Conservation (phyloP, 30 jellyfish, hydroid and myxozoan species). For the Mastigias papua region DNA sequence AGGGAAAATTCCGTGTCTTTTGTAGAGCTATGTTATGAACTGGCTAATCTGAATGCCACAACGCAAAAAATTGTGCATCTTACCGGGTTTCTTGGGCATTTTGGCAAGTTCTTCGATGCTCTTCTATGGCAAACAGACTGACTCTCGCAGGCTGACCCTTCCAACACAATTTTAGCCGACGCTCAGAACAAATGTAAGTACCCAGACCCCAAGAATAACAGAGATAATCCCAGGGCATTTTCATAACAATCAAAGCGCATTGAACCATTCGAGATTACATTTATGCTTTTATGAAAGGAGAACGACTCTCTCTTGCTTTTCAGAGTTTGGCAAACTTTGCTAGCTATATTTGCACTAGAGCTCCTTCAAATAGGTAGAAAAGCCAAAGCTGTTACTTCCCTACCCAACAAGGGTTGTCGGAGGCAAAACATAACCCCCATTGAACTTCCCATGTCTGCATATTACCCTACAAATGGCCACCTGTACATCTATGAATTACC, state of each 20-base stretch:
- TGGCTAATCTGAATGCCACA: neutral
- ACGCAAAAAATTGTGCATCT: neutral
- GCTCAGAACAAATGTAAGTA: conserved; percentile 25
- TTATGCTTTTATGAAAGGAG: conserved; percentile 72
- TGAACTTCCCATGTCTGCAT: neutral
- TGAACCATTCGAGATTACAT: conserved; percentile 71
- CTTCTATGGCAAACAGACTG: conserved; percentile 45
- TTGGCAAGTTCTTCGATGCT: conserved; percentile 56
- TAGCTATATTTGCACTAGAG: conserved; percentile 73
- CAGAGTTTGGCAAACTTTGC: conserved; percentile 75
- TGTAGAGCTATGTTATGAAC: neutral
- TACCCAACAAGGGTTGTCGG: neutral
- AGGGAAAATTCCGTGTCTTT: neutral
- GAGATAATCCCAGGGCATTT: conserved; percentile 68
- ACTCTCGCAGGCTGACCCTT: conserved; percentile 72
- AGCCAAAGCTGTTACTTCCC: conserved; percentile 12
- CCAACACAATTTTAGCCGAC: conserved; percentile 53
- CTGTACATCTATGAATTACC: conserved; percentile 5
- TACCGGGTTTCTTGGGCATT: conserved; percentile 83
- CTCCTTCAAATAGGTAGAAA: conserved; percentile 14
- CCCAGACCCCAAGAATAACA: conserved; percentile 76
- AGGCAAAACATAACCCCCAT: neutral
- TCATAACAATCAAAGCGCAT: conserved; percentile 74
- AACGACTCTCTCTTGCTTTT: conserved; percentile 72
- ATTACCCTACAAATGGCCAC: conserved; percentile 69